Evolutionary conservation across 2,888 invertebrate species (phyloP).

Genomic region (Nemotelus nigrinus): DNA sequence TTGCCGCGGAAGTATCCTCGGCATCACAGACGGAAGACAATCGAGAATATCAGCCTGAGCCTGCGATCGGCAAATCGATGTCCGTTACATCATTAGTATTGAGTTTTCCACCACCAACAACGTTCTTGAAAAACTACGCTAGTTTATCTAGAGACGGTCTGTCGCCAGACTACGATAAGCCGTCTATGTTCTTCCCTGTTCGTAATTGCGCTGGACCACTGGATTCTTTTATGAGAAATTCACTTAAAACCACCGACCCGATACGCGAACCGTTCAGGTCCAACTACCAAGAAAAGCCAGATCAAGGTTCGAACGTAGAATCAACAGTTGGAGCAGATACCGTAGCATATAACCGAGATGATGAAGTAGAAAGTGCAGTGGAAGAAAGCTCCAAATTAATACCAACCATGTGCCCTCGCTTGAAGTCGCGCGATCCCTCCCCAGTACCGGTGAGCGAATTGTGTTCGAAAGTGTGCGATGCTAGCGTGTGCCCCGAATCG

Average conservation of each 20-base stretch:
- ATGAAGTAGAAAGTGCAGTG: too few relatives aligned
- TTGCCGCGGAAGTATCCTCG: not conserved
- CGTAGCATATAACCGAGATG: not conserved
- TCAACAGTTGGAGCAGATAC: constrained; percentile 36
- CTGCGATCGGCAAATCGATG: constrained; percentile 63
- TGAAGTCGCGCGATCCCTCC: too few relatives aligned
- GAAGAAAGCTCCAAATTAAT: too few relatives aligned
- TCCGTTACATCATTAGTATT: constrained; percentile 62
- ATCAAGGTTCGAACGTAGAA: not conserved
- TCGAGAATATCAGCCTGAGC: constrained; percentile 59
- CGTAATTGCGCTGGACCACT: not conserved
- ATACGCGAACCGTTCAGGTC: too few relatives aligned
- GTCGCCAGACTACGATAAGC: constrained; percentile 56
- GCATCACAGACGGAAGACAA: constrained; percentile 49
- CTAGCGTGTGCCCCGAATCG: constrained; percentile 54
- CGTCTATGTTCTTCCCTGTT: constrained; percentile 58
- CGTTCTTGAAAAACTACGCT: constrained; percentile 50
- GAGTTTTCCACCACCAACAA: constrained; percentile 56
- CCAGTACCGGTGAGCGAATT: not conserved
- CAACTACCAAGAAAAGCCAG: too few relatives aligned
- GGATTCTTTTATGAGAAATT: too few relatives aligned
- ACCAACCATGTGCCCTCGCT: too few relatives aligned
- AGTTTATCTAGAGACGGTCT: constrained; percentile 52
- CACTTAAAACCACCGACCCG: too few relatives aligned
- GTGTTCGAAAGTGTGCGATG: constrained; percentile 5